These are phyloP conservation scores for Chrysolina americana DNA, from an alignment of 2,888 invertebrate genomes.

Conservation along the genomic window DNA sequence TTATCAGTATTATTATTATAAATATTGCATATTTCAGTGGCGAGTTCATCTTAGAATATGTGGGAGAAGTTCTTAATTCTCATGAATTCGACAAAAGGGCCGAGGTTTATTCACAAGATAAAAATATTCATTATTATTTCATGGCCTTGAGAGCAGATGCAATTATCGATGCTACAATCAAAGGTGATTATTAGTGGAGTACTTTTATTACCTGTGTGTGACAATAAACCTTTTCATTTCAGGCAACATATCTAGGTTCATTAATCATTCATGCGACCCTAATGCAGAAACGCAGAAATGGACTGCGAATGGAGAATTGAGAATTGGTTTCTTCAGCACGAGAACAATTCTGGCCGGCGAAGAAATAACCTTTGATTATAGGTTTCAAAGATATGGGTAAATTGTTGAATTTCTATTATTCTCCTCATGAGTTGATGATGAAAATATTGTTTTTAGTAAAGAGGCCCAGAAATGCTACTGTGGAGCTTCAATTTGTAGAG, in stretches of 20 bases:
- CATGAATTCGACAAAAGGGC: conserved; percentile 91
- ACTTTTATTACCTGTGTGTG: neutral
- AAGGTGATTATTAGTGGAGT: conserved; percentile 70
- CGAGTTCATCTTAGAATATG: conserved; percentile 97
- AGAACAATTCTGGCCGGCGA: conserved; percentile 87
- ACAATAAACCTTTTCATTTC: conserved; percentile 34
- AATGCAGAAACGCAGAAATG: conserved; percentile 99
- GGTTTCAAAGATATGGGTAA: conserved; percentile 97
- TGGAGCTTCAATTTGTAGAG: conserved; percentile 89
- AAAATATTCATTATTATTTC: conserved; percentile 95
- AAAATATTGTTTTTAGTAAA: conserved; percentile 74
- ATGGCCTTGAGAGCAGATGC: conserved; percentile 96
- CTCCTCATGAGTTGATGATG: conserved; percentile 20
- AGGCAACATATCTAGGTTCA: conserved; percentile 95
- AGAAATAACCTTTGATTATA: conserved; percentile 99
- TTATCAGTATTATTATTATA: too few species aligned
- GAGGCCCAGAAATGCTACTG: conserved; percentile 97
- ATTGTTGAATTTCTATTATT: neutral
- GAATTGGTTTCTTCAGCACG: conserved; percentile 97
- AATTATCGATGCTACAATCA: conserved; percentile 95
- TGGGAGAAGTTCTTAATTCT: conserved; percentile 95
- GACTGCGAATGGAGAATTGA: conserved; percentile 92
- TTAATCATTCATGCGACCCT: conserved; percentile 99
- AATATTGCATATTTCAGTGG: conserved; percentile 74
- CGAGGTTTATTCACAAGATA: conserved; percentile 89